Evolutionary conservation across 2,797 vertebrate genomes (phyloP), one percentile per base, ranked within the genome.

Genomic region (Sebastes alutus): DNA sequence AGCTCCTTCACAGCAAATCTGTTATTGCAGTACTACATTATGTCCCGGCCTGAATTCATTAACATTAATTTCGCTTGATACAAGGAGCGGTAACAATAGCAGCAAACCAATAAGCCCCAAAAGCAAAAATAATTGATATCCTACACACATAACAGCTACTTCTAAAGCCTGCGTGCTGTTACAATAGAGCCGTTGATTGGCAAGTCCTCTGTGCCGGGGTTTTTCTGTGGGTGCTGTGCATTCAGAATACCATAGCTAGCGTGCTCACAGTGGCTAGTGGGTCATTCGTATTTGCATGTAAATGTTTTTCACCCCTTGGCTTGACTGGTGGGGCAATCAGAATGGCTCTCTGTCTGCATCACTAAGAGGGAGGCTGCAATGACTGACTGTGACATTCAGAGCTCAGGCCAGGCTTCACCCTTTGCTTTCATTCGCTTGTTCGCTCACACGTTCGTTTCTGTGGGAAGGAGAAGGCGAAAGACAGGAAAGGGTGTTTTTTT

Each of bases 211-310:
- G 66, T 88, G 80, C 72, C 13, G 38, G 87, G 54, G 73, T 85
- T 82, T 82, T 79, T 87, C 78, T 84, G 84, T 33, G 68, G 83
- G 84, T 63, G 85, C 84, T 65, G 63, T 91, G 89, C 89, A 86
- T 89, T 90, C 87, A 82, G 86, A 87, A 83, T 84, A 81, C 79
- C 89, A 81, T 87, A 77, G 86, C 85, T 82, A 81, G 87, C 82
- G 46, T 87, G 80, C 75, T 85, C 87, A 66, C 87, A 74, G 87
- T 83, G 81, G 89, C 91, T 81, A 82, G 82, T 63, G 88, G 93
- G 90, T 92, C 93, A 94, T 94, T 94, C 75, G 93, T 94, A 95
- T 96, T 95, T 95, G 92, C 95, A 96, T 96, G 94, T 95, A 94
- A 95, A 96, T 96, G 93, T 94, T 94, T 94, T 93, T 94, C 91